Base-by-base conservation (phyloP, 2,797 vertebrate genomes). In the Schizothorax lantsangensis region DNA sequence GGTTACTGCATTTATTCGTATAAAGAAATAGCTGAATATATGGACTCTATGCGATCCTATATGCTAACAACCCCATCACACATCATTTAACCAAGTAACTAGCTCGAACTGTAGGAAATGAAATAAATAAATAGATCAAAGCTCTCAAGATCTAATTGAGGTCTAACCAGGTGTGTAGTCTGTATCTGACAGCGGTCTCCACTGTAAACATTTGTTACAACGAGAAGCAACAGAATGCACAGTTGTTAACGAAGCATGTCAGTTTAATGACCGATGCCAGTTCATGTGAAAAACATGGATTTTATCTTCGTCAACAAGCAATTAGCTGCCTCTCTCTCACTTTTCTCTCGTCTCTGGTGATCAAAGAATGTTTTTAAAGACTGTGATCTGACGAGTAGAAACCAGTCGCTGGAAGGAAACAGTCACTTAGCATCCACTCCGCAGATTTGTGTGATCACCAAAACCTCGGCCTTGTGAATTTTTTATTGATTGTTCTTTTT, bases 81-180 rank as follows among this genome's bases (percentile, higher is more conserved):
- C 49, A 40, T 84, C 57, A 66, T 64, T 84, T 84, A 45, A 85
- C 49, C 49, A 19, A 47, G 38, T 57, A 69, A 73, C 54, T 64
- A 73, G 30, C 54, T 81, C 71, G 7, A 62, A 82, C 38, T n/a
- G 54, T 26, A 75, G 57, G 33, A 85, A 59, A 75, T 81, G 0
- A 85, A 68, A 81, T 81, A 62, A 77, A 74, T 54, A 57, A 75
- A 23, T 49, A 17, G 30, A 84, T 81, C 69, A 81, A 71, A 75
- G 78, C 79, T 26, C 45, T 88, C 33, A 62, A 84, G 64, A 71
- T 21, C 19, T 88, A 88, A 88, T 69, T 75, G 83, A 59, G 79
- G 87, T 79, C 73, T 77, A 83, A 83, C 84, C 80, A 86, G 83
- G 87, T 86, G 66, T 85, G 80, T 73, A 77, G 72, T 69, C 43